Evolutionary conservation across 2,113 vertebrate species (phyloP).

Genomic region (Phylloscopus trochiloides): DNA sequence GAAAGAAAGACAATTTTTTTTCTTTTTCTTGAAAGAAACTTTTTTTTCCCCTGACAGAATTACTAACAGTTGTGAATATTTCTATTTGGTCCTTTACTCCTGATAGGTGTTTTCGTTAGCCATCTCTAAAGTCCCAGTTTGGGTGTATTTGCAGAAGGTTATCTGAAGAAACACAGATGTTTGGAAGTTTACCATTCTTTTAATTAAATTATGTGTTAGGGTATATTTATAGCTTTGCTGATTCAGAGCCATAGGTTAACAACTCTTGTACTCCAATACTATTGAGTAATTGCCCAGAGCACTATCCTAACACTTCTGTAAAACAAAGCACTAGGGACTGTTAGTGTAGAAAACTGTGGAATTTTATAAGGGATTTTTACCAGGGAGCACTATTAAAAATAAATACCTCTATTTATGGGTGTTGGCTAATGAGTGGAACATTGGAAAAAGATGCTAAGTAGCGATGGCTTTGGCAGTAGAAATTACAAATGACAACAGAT

Average conservation of each 20-base stretch:
- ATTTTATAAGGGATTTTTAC: constrained; percentile 44
- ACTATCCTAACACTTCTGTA: constrained; percentile 34
- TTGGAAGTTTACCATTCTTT: constrained; percentile 13
- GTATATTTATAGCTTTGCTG: constrained; percentile 21
- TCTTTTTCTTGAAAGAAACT: not conserved
- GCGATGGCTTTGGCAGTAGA: not conserved
- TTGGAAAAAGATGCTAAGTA: not conserved
- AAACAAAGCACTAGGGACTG: constrained; percentile 4
- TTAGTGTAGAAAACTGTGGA: not conserved
- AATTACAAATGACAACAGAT: not conserved
- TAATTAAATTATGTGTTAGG: not conserved
- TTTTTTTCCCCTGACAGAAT: not conserved
- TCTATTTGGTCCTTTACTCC: not conserved
- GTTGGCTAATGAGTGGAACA: not conserved
- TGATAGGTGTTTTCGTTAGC: not conserved
- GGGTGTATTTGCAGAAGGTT: not conserved
- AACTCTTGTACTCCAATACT: not conserved
- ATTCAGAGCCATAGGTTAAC: constrained; percentile 25
- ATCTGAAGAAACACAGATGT: constrained; percentile 16
- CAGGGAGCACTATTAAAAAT: constrained; percentile 21
- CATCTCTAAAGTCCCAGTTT: not conserved
- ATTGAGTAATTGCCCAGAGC: constrained; percentile 22
- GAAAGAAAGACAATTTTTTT: not conserved
- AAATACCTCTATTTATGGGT: constrained; percentile 22
- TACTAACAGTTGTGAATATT: not conserved